Evolutionary conservation across 2,888 invertebrate species (phyloP), one percentile per base, ranked within the genome.

Genomic region (Orchestes rusci): DNA sequence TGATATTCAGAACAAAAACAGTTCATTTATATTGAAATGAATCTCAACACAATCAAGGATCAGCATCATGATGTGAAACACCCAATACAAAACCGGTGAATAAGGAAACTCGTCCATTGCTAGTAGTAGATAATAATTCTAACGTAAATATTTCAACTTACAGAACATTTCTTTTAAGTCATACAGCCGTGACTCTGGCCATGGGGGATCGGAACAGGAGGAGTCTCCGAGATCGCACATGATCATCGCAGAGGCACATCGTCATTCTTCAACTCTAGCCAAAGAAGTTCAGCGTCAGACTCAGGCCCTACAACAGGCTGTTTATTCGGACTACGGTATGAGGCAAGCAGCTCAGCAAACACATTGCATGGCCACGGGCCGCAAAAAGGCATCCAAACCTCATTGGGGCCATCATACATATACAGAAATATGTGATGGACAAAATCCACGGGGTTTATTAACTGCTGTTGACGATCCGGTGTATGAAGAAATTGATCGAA

Each of bases 131-230:
- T n/a, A n/a, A n/a, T n/a, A n/a, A n/a, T n/a, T n/a, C n/a, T n/a
- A n/a, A n/a, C n/a, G n/a, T n/a, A n/a, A n/a, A n/a, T 16, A 33
- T 42, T 43, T 51, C 39, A 15, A 59, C 63, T 68, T 69, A 57
- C 83, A 85, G 84, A 84, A 83, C 82, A 84, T 82, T 81, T 84
- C 84, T 81, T 84, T 83, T 84, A 84, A 84, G 67, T 82, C 82
- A 56, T 82, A 75, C 63, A 78, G 76, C 53, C 75, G 77, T 50
- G 77, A 77, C 63, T 76, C 77, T 33, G 76, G 77, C 51, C 76
- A 78, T 70, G 71, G 80, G 62, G 70, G 81, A 65, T 74, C 78
- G 64, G 67, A 79, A 72, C 71, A 84, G 72, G 69, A 77, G 72
- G 70, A 84, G 70, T 70, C 84, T 64, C 73, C 82, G 59, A 70